Percentiles rank a stretch among this genome's conserved stretches.
Conservation (phyloP, 2,113 vertebrate genomes). For the Cinclus cinclus region DNA sequence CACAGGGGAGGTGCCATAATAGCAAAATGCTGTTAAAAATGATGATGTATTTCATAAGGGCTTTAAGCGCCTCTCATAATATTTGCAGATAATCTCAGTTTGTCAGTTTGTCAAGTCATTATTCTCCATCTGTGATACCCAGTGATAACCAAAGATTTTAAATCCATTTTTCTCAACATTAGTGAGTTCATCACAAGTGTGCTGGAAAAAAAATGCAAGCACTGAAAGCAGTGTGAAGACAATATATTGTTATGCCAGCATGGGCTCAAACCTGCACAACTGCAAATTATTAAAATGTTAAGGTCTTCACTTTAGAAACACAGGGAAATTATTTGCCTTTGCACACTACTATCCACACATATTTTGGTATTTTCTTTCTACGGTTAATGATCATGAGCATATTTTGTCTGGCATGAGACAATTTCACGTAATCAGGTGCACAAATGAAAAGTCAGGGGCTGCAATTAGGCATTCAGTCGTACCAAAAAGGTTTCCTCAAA, state of each 20-base stretch:
- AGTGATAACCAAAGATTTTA: not conserved
- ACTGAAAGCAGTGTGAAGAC: not conserved
- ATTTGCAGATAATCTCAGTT: conserved; percentile 47
- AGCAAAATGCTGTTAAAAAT: conserved; percentile 21
- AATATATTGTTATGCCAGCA: not conserved
- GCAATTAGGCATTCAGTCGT: not conserved
- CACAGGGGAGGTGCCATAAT: not conserved
- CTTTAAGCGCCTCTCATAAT: not conserved
- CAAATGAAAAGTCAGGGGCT: not conserved
- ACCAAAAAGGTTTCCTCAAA: not conserved
- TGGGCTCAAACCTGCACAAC: not conserved
- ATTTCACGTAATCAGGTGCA: not conserved
- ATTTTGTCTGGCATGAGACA: not conserved
- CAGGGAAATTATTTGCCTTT: not conserved
- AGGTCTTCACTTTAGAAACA: not conserved
- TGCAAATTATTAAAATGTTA: not conserved
- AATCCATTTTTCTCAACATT: not conserved
- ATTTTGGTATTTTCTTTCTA: not conserved
- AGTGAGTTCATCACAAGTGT: not conserved
- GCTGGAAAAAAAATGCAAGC: not conserved
- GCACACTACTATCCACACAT: not conserved
- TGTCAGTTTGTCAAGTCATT: conserved; percentile 24
- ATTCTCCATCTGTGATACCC: conserved; percentile 19
- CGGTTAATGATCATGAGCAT: not conserved
- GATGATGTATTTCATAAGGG: conserved; percentile 16